These are phyloP conservation scores for Pocillopora meandrina DNA, from an alignment of 92 coral and sea anemone genomes.

Conservation along the genomic window DNA sequence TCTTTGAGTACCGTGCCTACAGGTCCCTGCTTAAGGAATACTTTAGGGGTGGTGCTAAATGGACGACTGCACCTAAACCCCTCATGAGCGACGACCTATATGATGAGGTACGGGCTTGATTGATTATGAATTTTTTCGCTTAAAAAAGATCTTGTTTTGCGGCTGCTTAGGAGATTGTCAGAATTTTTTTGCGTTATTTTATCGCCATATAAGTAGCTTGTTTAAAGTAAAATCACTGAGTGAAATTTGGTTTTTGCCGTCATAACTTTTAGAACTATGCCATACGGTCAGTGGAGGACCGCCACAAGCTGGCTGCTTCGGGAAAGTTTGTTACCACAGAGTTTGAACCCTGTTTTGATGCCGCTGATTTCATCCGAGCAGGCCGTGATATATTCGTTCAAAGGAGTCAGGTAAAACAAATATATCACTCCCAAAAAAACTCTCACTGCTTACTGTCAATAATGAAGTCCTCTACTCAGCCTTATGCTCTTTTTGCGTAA, in stretches of 20 bases:
- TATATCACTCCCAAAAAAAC: background rate
- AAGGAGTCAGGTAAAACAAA: slow-evolving; percentile 72
- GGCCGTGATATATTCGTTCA: slow-evolving; percentile 84
- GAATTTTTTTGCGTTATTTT: too few relatives aligned
- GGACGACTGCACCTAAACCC: slow-evolving; percentile 93
- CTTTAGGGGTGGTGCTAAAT: slow-evolving; percentile 81
- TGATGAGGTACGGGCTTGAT: slow-evolving; percentile 60
- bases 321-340: slow-evolving; percentile 87
- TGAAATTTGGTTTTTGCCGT: background rate
- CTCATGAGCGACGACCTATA: slow-evolving; percentile 80
- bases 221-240: background rate
- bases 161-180: too few relatives aligned
- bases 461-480: too few relatives aligned
- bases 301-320: slow-evolving; percentile 63
- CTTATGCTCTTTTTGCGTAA: too few relatives aligned
- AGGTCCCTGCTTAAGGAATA: slow-evolving; percentile 85
- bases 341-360: slow-evolving; percentile 92
- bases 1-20: slow-evolving; percentile 91
- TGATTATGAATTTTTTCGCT: background rate
- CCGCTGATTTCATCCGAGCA: slow-evolving; percentile 88
- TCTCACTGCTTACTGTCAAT: background rate
- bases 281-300: slow-evolving; percentile 66
- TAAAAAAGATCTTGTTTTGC: background rate
- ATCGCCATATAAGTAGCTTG: background rate
- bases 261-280: slow-evolving; percentile 63